A percentile compares a stretch with the other conserved stretches of the same genome.
These are phyloP conservation scores for Falco cherrug DNA, from an alignment of 2,797 vertebrate species.

Conservation along the genomic window DNA sequence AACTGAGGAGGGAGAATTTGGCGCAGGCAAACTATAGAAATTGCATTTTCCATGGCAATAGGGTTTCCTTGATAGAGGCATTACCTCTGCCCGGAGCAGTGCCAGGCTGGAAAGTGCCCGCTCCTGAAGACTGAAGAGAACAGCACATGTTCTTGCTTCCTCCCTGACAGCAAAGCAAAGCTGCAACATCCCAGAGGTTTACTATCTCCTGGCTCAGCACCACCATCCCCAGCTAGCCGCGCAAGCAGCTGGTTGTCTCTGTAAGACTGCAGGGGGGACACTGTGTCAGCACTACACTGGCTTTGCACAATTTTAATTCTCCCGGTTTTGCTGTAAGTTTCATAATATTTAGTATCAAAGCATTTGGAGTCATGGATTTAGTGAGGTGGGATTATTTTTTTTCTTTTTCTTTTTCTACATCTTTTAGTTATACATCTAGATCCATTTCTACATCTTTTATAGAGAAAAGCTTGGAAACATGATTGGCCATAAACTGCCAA, in stretches of 20 bases:
- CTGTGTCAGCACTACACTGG: accelerated
- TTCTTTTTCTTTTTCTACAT: background rate
- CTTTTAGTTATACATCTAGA: background rate
- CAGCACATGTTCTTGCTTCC: background rate
- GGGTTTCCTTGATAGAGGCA: background rate
- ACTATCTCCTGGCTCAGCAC: accelerated
- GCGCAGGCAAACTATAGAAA: background rate
- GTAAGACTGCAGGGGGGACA: background rate
- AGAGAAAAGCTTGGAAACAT: background rate
- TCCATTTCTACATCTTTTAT: background rate
- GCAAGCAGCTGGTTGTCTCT: background rate
- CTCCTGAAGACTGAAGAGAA: background rate
- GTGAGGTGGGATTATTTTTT: accelerated
- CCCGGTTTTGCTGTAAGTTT: background rate
- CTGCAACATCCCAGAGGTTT: background rate
- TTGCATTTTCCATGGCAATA: accelerated
- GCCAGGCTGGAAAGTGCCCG: background rate
- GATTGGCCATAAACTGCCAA: background rate
- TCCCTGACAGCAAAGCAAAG: background rate
- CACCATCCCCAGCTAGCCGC: accelerated
- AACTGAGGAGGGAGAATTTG: background rate
- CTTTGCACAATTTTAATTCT: background rate
- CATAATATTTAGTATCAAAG: background rate
- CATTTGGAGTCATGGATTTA: background rate
- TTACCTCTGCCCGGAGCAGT: background rate